A percentile compares a stretch with the other conserved stretches of the same genome.
These are phyloP conservation scores for Drosophila prosaltans DNA, from an alignment of 1,140 invertebrate genomes.

Conservation along the genomic window DNA sequence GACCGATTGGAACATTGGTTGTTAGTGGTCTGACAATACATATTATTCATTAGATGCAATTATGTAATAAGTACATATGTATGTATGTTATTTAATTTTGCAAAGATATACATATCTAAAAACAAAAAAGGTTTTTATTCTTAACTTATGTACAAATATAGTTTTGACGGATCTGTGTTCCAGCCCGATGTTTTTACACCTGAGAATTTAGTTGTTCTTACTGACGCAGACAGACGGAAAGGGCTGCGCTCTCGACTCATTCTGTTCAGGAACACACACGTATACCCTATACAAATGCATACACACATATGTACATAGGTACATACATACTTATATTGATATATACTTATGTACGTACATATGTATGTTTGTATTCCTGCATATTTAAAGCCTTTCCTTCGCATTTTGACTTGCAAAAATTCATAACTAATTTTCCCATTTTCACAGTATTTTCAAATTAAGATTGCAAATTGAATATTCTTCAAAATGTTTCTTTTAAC, in stretches of 20 bases:
- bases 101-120: constrained; percentile 22
- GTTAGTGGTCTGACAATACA: constrained; percentile 23
- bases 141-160: constrained; percentile 25
- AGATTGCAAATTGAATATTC: background rate
- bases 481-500: background rate
- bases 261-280: constrained; percentile 1
- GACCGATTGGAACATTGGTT: constrained; percentile 23
- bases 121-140: constrained; percentile 17
- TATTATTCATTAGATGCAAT: constrained; percentile 21
- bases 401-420: constrained; percentile 7
- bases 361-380: background rate
- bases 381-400: background rate
- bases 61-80: constrained; percentile 22
- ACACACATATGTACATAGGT: background rate
- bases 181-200: constrained; percentile 20
- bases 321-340: background rate
- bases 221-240: constrained; percentile 16
- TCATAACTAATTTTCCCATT: constrained; percentile 13
- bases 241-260: constrained; percentile 8
- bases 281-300: no score
- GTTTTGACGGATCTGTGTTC: constrained; percentile 24
- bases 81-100: constrained; percentile 22
- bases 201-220: constrained; percentile 17
- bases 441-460: constrained; percentile 11
- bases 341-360: background rate